Conservation (phyloP, 1,140 invertebrate species). For the Bombus waltoni region DNA sequence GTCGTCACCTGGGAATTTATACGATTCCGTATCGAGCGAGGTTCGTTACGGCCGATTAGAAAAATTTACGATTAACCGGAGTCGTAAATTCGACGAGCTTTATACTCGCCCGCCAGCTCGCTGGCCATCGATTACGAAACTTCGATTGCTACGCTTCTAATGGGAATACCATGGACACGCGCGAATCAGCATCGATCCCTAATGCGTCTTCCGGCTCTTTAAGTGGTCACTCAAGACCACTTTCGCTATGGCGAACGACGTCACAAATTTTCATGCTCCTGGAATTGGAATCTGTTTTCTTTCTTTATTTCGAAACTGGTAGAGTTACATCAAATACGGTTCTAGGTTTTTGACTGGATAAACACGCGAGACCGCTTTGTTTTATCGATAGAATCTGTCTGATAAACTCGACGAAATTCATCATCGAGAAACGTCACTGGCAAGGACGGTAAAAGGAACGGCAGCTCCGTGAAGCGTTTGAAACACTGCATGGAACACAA, state of each 20-base stretch:
- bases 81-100: constrained; percentile 37
- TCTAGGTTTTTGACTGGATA: neutral
- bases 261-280: neutral
- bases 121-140: constrained; percentile 33
- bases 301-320: neutral
- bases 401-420: constrained; percentile 48
- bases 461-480: constrained; percentile 46
- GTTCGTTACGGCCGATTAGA: constrained; percentile 49
- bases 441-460: constrained; percentile 71
- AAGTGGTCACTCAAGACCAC: constrained; percentile 11
- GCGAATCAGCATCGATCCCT: neutral
- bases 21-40: constrained; percentile 24
- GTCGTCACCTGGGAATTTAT: constrained; percentile 29
- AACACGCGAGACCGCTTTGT: neutral
- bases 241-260: neutral
- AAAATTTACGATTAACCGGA: constrained; percentile 55
- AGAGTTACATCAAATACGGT: neutral
- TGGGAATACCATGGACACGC: neutral
- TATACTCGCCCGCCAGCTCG: neutral
- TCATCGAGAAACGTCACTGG: constrained; percentile 45
- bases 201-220: neutral
- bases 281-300: neutral
- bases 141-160: constrained; percentile 10
- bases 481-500: constrained; percentile 25
- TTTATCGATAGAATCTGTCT: neutral